These are phyloP conservation scores for Lasius fuliginosus DNA, from an alignment of 2,888 invertebrate genomes.

Conservation along the genomic window DNA sequence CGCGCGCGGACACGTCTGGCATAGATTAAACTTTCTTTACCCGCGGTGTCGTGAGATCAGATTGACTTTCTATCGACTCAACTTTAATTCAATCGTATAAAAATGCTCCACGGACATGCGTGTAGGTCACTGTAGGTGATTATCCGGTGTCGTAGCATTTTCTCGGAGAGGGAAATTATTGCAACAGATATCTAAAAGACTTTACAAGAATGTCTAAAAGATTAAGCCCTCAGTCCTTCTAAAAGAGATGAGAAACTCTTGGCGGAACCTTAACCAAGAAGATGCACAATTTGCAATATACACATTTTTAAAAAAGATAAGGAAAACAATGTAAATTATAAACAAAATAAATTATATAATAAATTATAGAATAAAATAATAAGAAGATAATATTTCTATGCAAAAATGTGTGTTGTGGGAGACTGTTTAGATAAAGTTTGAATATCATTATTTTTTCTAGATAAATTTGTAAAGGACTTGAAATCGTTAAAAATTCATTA, in stretches of 20 bases:
- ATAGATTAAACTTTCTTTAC: constrained; percentile 54
- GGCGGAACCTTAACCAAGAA: neutral
- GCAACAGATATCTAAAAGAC: constrained; percentile 14
- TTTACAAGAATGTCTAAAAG: neutral
- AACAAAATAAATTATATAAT: neutral
- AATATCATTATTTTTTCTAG: neutral
- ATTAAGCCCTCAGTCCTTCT: neutral
- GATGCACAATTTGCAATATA: neutral
- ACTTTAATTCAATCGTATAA: constrained; percentile 29
- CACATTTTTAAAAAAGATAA: neutral
- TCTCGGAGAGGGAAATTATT: constrained; percentile 9
- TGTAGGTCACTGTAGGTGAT: constrained; percentile 6
- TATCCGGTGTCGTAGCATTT: constrained; percentile 8
- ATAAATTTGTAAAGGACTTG: neutral
- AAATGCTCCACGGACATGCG: constrained; percentile 31
- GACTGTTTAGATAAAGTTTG: neutral
- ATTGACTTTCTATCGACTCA: constrained; percentile 51
- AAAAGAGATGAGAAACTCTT: neutral
- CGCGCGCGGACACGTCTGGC: constrained; percentile 11
- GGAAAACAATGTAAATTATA: neutral
- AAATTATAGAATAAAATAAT: neutral
- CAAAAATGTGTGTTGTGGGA: neutral
- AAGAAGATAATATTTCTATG: neutral
- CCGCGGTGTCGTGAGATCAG: constrained; percentile 53
- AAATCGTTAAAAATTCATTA: neutral